Conservation (phyloP, 2,888 invertebrate genomes). For the Clusia tigrina region DNA sequence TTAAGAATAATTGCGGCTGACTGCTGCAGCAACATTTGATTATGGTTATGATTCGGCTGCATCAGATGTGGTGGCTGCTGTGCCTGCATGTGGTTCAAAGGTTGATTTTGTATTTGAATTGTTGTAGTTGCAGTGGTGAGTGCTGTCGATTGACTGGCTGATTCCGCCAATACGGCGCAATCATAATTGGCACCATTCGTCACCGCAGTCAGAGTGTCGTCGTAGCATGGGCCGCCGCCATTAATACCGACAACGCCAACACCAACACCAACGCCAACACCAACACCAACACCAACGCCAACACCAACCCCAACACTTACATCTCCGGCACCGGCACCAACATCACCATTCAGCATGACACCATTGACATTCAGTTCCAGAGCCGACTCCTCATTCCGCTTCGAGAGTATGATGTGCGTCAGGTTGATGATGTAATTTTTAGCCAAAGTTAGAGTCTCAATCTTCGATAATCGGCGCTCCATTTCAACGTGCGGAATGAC, state of each 20-base stretch:
- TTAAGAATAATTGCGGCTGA: constrained; percentile 40
- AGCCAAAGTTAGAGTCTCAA: constrained; percentile 86
- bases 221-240: constrained; percentile 43
- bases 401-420: constrained; percentile 84
- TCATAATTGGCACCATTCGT: constrained; percentile 49
- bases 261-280: constrained; percentile 20
- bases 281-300: constrained; percentile 24
- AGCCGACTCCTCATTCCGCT: constrained; percentile 68
- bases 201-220: constrained; percentile 43
- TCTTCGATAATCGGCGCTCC: constrained; percentile 84
- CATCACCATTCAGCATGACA: constrained; percentile 21
- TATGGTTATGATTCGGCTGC: constrained; percentile 38
- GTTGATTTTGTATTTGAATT: constrained; percentile 52
- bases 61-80: constrained; percentile 43
- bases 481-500: constrained; percentile 88
- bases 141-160: constrained; percentile 41
- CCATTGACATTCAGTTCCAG: constrained; percentile 53
- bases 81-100: constrained; percentile 48
- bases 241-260: constrained; percentile 16
- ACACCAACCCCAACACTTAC: constrained; percentile 7
- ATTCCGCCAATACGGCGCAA: constrained; percentile 55
- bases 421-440: constrained; percentile 91
- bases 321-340: constrained; percentile 25
- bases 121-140: constrained; percentile 46
- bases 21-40: constrained; percentile 41